Evolutionary conservation across 2,888 invertebrate species (phyloP).

Genomic region (Synanthedon myopaeformis): DNA sequence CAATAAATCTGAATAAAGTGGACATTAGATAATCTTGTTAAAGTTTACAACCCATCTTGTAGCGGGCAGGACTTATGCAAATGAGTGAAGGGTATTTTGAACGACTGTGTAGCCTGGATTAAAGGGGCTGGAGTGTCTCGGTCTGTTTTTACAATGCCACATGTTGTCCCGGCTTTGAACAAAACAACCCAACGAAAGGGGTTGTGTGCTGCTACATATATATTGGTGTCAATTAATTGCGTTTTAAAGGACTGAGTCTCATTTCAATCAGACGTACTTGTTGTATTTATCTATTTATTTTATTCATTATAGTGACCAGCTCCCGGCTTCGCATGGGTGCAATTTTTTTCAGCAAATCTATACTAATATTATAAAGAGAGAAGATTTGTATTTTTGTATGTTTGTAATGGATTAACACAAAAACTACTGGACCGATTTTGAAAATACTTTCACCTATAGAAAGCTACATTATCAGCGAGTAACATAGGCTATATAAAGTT

Average conservation of each 20-base stretch:
- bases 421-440: too few species aligned
- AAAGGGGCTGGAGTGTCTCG: slow-evolving; percentile 35
- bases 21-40: slow-evolving; percentile 33
- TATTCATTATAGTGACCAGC: too few species aligned
- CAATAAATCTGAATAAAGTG: slow-evolving; percentile 33
- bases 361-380: too few species aligned
- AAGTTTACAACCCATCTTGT: slow-evolving; percentile 56
- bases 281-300: too few species aligned
- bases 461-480: too few species aligned
- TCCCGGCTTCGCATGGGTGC: too few species aligned
- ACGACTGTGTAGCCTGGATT: slow-evolving; percentile 42
- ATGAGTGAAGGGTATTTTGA: slow-evolving; percentile 53
- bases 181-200: neutral
- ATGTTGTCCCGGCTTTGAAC: slow-evolving; percentile 36
- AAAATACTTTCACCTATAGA: too few species aligned
- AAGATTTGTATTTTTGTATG: too few species aligned
- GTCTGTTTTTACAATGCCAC: slow-evolving; percentile 57
- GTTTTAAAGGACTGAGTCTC: neutral
- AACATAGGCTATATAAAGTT: too few species aligned
- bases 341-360: too few species aligned
- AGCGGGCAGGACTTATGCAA: slow-evolving; percentile 55
- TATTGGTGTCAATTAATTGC: neutral
- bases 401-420: too few species aligned
- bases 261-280: too few species aligned
- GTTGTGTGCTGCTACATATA: neutral